Evolutionary conservation across 2,797 vertebrate species (phyloP).

Genomic region (Onychomys leucogaster): DNA sequence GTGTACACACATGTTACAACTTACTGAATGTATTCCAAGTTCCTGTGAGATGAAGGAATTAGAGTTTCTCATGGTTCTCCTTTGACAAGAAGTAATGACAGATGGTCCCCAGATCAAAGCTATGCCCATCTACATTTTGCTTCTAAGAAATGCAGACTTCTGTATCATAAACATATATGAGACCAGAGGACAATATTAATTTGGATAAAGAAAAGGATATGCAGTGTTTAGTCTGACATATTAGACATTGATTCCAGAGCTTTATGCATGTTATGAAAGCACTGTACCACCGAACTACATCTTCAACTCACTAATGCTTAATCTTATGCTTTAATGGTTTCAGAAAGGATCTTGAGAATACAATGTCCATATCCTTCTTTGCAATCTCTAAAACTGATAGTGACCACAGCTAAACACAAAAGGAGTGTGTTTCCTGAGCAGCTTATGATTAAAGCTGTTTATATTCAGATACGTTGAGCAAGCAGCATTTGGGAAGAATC

Average conservation of each 20-base stretch:
- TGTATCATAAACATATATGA: neutral
- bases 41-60: neutral
- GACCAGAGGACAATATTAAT: neutral
- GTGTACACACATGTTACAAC: neutral
- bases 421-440: neutral
- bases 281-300: neutral
- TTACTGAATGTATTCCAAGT: neutral
- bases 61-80: neutral
- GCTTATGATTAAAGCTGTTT: neutral
- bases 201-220: neutral
- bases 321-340: neutral
- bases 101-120: neutral
- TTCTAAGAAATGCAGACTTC: neutral
- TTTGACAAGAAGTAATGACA: neutral
- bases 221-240: neutral
- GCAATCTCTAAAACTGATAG: neutral
- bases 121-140: neutral
- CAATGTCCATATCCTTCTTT: neutral
- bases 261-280: neutral
- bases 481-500: neutral
- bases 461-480: neutral
- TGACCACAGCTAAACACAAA: neutral
- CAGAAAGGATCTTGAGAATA: neutral
- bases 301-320: neutral
- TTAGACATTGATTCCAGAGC: neutral